Base-by-base conservation (phyloP, 2,888 invertebrate species). In the Sarcophaga rosellei region DNA sequence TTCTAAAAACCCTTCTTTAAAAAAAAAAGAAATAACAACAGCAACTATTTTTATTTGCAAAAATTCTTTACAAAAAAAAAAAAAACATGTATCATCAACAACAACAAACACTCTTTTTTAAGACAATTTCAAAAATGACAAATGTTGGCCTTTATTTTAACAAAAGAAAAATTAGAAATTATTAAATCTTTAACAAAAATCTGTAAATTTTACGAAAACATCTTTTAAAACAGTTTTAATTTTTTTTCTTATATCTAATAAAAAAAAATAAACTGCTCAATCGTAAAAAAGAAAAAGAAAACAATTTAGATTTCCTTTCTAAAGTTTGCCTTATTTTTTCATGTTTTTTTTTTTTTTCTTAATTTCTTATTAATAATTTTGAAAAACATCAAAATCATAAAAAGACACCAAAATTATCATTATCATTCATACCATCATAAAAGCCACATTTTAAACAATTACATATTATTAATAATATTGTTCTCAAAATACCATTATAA, bases 261-360 rank as follows among this genome's bases (percentile, higher is more conserved):
- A 47, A 47, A 47, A 47, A 80, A 65, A 72, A 53, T 8, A 61
- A 84, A 75, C 68, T 80, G 79, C 80, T 87, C 85, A 82, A 80
- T 74, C 80, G 66, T 57, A 63, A 74, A 73, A 59, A 78, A 25
- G n/a, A 35, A 35, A 8, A 35, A 35, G 35, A 35, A 35, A 35
- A 35, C 62, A 59, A 74, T 44, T 44, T 21, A 53, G 15, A 53
- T 53, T 35, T 25, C 15, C 35, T 66, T 81, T 74, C 59, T 73
- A 66, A 21, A 23, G 25, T 53, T 62, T 61, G 74, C 23, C 25
- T 47, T 69, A 69, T 69, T 21, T 83, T 65, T 72, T 74, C 21
- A 15, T n/a, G 44, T 72, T 77, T 83, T 68, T 75, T 61, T 53
- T 20, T 70, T 70, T 35, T 72, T n/a, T 59, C 45, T 44, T 23